A percentile compares a stretch with the other conserved stretches of the same genome.
phyloP scores from a whole-genome alignment of 1,140 invertebrate genomes.

The Tribolium castaneum region DNA sequence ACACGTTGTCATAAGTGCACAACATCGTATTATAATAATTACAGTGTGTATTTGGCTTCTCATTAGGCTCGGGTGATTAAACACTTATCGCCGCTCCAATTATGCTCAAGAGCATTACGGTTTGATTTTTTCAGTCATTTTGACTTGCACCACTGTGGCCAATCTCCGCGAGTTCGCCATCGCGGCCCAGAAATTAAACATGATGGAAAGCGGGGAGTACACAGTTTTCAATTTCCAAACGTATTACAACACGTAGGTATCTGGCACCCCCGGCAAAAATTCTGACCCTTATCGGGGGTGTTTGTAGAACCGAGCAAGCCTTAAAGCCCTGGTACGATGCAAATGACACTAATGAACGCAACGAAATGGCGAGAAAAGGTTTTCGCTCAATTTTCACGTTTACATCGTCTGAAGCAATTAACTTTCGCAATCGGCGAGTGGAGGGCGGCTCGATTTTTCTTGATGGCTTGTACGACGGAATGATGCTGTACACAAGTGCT shows the following conservation, averaged over 20 bases:
- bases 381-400: constrained; percentile 92
- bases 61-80: not conserved
- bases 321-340: constrained; percentile 79
- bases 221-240: constrained; percentile 98
- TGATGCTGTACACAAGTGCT: constrained; percentile 91
- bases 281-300: not conserved
- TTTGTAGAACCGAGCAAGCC: constrained; percentile 53
- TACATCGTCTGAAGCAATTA: constrained; percentile 71
- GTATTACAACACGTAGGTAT: constrained; percentile 86
- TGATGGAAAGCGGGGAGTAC: constrained; percentile 96
- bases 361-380: constrained; percentile 86
- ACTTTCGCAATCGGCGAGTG: constrained; percentile 3
- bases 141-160: constrained; percentile 90
- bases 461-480: constrained; percentile 92
- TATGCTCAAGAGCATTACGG: constrained; percentile 49
- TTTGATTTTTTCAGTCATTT: constrained; percentile 81
- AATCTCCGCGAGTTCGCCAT: constrained; percentile 91
- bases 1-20: constrained; percentile 1
- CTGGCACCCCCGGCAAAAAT: not conserved
- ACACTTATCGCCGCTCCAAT: not conserved
- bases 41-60: not conserved
- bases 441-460: constrained; percentile 55
- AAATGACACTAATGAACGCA: constrained; percentile 82
- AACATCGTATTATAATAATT: not conserved
- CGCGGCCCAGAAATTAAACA: constrained; percentile 90